Conservation (phyloP, 2,113 vertebrate genomes). For the Silurus glanis region DNA sequence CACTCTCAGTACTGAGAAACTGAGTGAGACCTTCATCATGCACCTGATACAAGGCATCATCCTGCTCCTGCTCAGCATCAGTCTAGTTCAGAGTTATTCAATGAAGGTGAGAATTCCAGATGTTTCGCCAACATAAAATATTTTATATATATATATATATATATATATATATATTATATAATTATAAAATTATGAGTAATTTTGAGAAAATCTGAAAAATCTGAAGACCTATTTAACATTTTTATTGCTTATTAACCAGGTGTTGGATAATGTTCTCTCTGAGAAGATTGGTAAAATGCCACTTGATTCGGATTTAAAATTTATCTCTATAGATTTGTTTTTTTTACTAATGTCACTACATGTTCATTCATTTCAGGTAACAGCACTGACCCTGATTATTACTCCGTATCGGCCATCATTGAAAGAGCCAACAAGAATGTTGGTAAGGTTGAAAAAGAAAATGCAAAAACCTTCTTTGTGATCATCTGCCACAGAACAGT, state of each 20-base stretch:
- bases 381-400: slow-evolving; percentile 53
- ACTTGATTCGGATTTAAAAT: neutral
- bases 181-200: neutral
- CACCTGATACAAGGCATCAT: neutral
- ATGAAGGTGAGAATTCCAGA: slow-evolving; percentile 26
- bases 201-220: neutral
- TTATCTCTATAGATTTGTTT: neutral
- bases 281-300: slow-evolving; percentile 53
- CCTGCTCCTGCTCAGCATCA: slow-evolving; percentile 33
- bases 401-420: slow-evolving; percentile 55
- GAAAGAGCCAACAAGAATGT: slow-evolving; percentile 68
- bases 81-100: slow-evolving; percentile 27
- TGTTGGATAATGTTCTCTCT: neutral
- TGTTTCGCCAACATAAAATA: neutral
- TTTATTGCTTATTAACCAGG: slow-evolving; percentile 42
- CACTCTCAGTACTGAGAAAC: neutral
- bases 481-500: neutral
- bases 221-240: neutral
- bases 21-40: slow-evolving; percentile 36
- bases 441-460: slow-evolving; percentile 54
- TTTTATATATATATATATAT: no score
- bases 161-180: no score
- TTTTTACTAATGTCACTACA: neutral
- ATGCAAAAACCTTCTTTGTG: neutral
- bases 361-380: slow-evolving; percentile 51